Percentiles rank a stretch among this genome's conserved stretches.
phyloP scores from a whole-genome alignment of 1,140 invertebrate species.

The Potamilus streckersoni region DNA sequence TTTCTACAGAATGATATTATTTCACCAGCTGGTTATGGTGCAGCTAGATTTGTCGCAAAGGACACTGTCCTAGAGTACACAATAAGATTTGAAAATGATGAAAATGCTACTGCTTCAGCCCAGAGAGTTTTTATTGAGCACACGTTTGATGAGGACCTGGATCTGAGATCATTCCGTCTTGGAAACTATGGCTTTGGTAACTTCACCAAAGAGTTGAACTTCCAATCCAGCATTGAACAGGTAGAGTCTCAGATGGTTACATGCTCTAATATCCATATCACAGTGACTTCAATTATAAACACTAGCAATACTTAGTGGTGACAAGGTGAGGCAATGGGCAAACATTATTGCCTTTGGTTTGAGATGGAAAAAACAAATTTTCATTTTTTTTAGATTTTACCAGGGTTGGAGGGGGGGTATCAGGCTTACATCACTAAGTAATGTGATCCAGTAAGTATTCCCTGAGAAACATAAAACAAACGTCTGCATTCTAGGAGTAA shows the following conservation, averaged over 20 bases:
- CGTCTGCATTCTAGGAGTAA: no score
- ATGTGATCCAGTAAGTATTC: no score
- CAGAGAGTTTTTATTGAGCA: constrained; percentile 24
- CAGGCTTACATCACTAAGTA: no score
- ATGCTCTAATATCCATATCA: background rate
- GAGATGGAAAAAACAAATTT: no score
- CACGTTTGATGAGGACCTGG: constrained; percentile 8
- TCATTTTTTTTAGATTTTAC: no score
- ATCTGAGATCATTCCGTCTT: constrained; percentile 14
- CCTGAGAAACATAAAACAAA: no score
- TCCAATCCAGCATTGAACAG: constrained; percentile 7
- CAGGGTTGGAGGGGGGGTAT: no score
- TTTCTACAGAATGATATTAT: constrained; percentile 28
- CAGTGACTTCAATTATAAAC: no score
- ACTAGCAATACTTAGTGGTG: no score
- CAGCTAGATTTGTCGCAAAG: constrained; percentile 22
- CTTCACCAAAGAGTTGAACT: background rate
- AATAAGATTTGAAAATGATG: constrained; percentile 31
- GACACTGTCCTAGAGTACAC: constrained; percentile 13
- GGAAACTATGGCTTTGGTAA: constrained; percentile 21
- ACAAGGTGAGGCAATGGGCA: no score
- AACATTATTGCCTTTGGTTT: no score
- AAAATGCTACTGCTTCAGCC: constrained; percentile 30
- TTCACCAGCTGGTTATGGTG: constrained; percentile 24
- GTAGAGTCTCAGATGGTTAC: background rate